Conservation (phyloP, 2,113 vertebrate genomes). For the Psilopsiagon aymara region DNA sequence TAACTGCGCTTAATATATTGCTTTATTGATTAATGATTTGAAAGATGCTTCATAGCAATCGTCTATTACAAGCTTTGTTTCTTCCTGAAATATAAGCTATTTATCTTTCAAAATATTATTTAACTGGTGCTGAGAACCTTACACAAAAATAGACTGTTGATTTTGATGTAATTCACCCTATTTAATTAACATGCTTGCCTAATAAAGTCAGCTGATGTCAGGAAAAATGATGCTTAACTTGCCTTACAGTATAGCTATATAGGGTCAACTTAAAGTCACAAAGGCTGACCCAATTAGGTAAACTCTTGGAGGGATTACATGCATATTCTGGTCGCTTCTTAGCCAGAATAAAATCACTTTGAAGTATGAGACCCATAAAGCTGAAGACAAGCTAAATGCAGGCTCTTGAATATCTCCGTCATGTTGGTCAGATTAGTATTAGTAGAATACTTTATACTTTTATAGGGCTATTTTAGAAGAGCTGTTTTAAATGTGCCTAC, state of each 20-base stretch:
- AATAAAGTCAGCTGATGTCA: not conserved
- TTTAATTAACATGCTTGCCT: not conserved
- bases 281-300: constrained; percentile 3
- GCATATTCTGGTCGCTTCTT: not conserved
- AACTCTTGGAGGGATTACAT: constrained; percentile 4
- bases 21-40: not conserved
- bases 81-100: not conserved
- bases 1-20: not conserved
- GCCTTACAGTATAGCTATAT: not conserved
- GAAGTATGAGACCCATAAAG: not conserved
- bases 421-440: not conserved
- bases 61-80: not conserved
- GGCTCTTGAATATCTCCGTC: not conserved
- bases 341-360: constrained; percentile 43
- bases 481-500: not conserved
- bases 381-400: not conserved
- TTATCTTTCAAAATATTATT: not conserved
- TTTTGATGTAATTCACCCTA: not conserved
- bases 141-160: not conserved
- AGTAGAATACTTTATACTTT: not conserved
- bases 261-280: not conserved
- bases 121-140: not conserved
- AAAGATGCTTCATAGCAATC: not conserved
- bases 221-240: not conserved
- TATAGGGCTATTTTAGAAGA: not conserved